Conservation (phyloP, 1,140 invertebrate genomes). For the Penaeus chinensis region DNA sequence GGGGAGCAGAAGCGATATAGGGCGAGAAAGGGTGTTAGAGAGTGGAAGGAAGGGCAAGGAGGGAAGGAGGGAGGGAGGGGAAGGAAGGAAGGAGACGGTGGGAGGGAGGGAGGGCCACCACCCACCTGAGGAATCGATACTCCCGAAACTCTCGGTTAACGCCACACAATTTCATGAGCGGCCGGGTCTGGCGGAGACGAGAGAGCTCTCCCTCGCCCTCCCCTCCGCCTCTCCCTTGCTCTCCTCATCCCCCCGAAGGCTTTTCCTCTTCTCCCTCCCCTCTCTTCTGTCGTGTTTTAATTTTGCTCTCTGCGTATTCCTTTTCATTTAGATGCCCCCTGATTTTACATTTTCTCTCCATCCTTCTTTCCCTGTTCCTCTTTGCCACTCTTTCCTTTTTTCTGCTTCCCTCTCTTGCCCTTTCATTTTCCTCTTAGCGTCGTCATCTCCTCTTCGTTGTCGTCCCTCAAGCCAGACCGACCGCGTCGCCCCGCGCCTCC, state of each 20-base stretch:
- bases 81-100: background rate
- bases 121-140: too few species aligned
- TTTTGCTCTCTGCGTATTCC: too few species aligned
- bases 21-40: background rate
- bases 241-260: constrained; percentile 1
- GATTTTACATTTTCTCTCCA: too few species aligned
- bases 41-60: background rate
- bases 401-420: too few species aligned
- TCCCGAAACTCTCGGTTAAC: background rate
- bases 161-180: constrained; percentile 14
- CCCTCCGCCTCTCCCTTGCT: background rate
- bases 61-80: background rate
- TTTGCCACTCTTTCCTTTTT: too few species aligned
- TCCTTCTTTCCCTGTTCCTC: too few species aligned
- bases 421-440: too few species aligned
- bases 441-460: too few species aligned
- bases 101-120: background rate
- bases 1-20: background rate
- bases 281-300: background rate
- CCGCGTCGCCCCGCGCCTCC: too few species aligned
- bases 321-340: too few species aligned
- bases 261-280: background rate
- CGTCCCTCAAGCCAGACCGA: too few species aligned
- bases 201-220: background rate
- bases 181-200: background rate